Conservation (phyloP, 1,140 invertebrate genomes). For the Pentalonia nigronervosa region DNA sequence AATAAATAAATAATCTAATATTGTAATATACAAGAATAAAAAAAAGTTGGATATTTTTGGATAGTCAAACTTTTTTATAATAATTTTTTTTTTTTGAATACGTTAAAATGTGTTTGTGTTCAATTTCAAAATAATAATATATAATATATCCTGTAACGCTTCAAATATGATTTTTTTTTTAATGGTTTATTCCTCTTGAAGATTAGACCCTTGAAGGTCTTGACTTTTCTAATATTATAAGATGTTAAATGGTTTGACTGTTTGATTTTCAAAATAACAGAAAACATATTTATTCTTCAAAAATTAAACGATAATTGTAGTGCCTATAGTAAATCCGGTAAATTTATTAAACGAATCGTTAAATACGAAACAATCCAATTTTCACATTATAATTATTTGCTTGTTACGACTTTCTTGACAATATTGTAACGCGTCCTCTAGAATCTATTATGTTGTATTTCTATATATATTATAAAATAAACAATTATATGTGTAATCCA, state of each 20-base stretch:
- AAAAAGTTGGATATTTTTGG: neutral
- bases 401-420: neutral
- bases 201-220: no score
- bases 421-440: neutral
- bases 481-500: neutral
- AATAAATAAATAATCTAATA: neutral
- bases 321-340: neutral
- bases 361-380: neutral
- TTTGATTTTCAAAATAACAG: neutral
- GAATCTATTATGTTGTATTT: neutral
- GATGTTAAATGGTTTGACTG: neutral
- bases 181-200: neutral
- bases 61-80: neutral
- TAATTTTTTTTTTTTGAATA: neutral
- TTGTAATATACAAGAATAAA: neutral
- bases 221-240: neutral
- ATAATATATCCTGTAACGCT: neutral
- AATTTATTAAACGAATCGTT: neutral
- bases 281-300: neutral
- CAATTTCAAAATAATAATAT: neutral
- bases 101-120: neutral
- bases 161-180: neutral
- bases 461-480: neutral
- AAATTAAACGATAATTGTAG: neutral
- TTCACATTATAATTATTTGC: neutral